These are phyloP conservation scores for Chamaea fasciata DNA, from an alignment of 2,113 vertebrate species.

Conservation along the genomic window DNA sequence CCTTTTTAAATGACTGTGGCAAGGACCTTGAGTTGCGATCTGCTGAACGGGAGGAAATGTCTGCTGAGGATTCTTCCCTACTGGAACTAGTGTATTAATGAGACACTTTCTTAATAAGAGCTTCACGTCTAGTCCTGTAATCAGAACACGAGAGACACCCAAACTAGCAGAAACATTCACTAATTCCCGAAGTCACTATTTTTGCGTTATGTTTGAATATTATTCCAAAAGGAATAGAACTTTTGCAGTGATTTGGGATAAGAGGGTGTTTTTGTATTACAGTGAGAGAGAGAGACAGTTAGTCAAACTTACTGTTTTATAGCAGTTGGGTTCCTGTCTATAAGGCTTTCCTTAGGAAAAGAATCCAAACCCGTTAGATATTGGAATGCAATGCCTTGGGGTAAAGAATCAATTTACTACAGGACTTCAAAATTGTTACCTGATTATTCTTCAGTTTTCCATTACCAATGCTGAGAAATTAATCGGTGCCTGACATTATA, in stretches of 20 bases:
- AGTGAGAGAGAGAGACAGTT: constrained; percentile 6
- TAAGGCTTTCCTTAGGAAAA: neutral
- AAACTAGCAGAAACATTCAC: constrained; percentile 43
- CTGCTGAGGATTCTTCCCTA: constrained; percentile 39
- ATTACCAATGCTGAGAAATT: constrained; percentile 25
- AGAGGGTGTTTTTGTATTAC: neutral
- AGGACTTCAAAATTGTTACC: neutral
- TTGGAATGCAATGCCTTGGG: neutral
- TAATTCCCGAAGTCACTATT: constrained; percentile 52
- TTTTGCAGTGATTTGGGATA: constrained; percentile 4
- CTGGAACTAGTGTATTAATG: constrained; percentile 44
- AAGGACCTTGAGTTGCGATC: constrained; percentile 24
- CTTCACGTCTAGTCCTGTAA: neutral
- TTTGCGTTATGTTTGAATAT: constrained; percentile 50
- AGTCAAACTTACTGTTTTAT: constrained; percentile 1
- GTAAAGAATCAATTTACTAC: neutral
- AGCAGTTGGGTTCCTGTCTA: neutral
- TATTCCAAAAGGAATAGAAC: constrained; percentile 34
- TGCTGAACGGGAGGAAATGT: constrained; percentile 14
- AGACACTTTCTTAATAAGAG: constrained; percentile 54
- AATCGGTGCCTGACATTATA: constrained; percentile 14
- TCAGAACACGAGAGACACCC: constrained; percentile 16
- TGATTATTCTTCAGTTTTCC: constrained; percentile 33
- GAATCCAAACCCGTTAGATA: neutral
- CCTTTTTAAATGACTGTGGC: constrained; percentile 20